Evolutionary conservation across 2,113 vertebrate genomes (phyloP), one percentile per base, ranked within the genome.

Genomic region (Dermatemys mawii): DNA sequence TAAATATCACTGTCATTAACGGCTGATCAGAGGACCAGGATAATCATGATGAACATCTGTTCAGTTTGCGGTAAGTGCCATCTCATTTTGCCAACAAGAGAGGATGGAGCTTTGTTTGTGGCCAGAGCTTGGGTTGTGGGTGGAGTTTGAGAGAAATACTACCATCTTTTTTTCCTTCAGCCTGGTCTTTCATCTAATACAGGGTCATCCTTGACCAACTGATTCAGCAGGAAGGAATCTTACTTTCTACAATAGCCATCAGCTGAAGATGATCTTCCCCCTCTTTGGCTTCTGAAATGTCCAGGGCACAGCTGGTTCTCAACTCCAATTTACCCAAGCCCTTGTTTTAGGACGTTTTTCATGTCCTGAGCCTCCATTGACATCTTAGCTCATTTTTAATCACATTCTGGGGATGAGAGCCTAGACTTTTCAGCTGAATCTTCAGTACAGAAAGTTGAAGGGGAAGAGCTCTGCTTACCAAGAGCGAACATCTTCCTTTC

Each of bases 171-270:
- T 60, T 44, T 53, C 19, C 76, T 81, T 21, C 6, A 60, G 1
- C 44, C 79, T 57, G 35, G 55, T 86, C 21, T 22, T 88, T 73
- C 85, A 12, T 24, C 1, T 44, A 50, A 53, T 63, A 38, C 3
- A 84, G 83, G 73, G 46, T 51, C 0, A 75, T 76, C 78, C 82
- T 14, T 76, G 55, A 51, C 85, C 79, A 2, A 13, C 73, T 83
- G 7, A 4, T 63, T 76, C 35, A 2, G 10, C 29, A 78, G 0
- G 0, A 81, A 78, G 8, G 1, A 9, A 32, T 0, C 63, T 6
- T n/a, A n/a, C 16, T 17, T 67, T 67, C 60, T 19, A 16, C 60
- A n/a, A n/a, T 67, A 67, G 60, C 60, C 14, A n/a, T n/a, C 32
- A 67, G 32, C 29, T 19, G 29, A 32, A 35, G 35, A n/a, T 19